Conservation (phyloP, 2,797 vertebrate genomes). For the Zalophus californianus region DNA sequence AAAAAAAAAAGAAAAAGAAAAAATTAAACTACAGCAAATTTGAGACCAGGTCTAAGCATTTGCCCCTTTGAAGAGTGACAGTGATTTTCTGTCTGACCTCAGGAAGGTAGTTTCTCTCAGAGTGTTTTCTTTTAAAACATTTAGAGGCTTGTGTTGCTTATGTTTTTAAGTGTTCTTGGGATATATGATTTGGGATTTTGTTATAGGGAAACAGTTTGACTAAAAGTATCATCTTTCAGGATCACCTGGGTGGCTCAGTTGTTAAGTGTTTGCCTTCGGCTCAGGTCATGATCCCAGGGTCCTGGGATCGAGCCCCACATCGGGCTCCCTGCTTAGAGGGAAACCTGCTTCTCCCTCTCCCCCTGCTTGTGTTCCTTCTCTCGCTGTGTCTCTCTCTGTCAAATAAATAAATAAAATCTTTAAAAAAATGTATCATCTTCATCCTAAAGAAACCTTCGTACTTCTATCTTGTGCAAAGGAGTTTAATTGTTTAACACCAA, state of each 20-base stretch:
- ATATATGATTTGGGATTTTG: conserved; percentile 3
- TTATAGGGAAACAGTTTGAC: background rate
- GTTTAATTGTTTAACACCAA: conserved; percentile 15
- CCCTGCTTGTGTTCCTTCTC: too few relatives aligned
- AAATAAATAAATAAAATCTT: too few relatives aligned
- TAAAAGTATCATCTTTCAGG: conserved; percentile 30
- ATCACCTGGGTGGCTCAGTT: too few relatives aligned
- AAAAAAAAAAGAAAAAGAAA: conserved; percentile 6
- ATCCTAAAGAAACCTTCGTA: background rate
- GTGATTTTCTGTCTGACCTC: conserved; percentile 37
- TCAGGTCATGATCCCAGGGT: too few relatives aligned
- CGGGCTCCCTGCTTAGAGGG: too few relatives aligned
- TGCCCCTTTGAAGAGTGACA: conserved; percentile 17
- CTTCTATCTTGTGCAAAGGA: conserved; percentile 35
- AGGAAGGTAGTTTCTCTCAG: conserved; percentile 14
- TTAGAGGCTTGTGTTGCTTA: background rate
- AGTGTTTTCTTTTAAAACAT: conserved; percentile 33
- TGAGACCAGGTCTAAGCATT: background rate
- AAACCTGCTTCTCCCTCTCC: too few relatives aligned
- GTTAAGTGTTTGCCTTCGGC: too few relatives aligned
- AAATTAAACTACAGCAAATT: background rate
- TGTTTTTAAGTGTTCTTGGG: background rate
- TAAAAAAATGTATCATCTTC: conserved; percentile 38
- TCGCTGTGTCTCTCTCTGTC: too few relatives aligned
- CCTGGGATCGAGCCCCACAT: too few relatives aligned